Evolutionary conservation across 2,888 invertebrate species (phyloP).

Genomic region (Torymus aiolomorphi): DNA sequence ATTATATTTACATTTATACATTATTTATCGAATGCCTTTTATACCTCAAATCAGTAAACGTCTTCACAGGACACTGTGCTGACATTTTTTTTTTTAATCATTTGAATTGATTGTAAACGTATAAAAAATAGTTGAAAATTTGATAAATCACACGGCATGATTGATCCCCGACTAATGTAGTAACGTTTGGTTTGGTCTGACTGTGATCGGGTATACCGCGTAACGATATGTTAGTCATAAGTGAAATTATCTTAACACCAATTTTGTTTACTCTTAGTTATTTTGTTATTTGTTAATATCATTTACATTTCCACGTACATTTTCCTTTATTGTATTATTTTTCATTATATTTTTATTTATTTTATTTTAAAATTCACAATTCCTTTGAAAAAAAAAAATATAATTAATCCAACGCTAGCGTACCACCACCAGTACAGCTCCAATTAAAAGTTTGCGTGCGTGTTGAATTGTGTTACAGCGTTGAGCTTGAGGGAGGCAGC

Average conservation of each 20-base stretch:
- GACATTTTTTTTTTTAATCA: constrained; percentile 41
- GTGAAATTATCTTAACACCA: constrained; percentile 41
- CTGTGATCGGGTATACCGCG: constrained; percentile 51
- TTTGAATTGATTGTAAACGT: constrained; percentile 54
- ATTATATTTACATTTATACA: constrained; percentile 35
- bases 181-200: constrained; percentile 73
- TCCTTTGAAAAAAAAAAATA: neutral
- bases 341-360: constrained; percentile 51
- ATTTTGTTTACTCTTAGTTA: constrained; percentile 31
- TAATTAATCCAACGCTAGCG: constrained; percentile 41
- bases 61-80: constrained; percentile 40
- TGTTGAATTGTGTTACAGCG: constrained; percentile 76
- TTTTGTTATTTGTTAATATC: constrained; percentile 25
- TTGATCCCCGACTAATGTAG: constrained; percentile 72
- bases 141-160: constrained; percentile 68
- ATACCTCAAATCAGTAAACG: constrained; percentile 36
- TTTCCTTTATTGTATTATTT: constrained; percentile 35
- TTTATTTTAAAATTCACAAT: constrained; percentile 18
- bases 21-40: constrained; percentile 50
- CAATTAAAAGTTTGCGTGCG: constrained; percentile 74
- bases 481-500: constrained; percentile 76
- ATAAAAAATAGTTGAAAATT: constrained; percentile 42
- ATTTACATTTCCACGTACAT: neutral
- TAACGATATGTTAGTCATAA: constrained; percentile 49
- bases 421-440: constrained; percentile 57